Conservation (phyloP, 2,113 vertebrate genomes). For the Paradoxurus hermaphroditus region DNA sequence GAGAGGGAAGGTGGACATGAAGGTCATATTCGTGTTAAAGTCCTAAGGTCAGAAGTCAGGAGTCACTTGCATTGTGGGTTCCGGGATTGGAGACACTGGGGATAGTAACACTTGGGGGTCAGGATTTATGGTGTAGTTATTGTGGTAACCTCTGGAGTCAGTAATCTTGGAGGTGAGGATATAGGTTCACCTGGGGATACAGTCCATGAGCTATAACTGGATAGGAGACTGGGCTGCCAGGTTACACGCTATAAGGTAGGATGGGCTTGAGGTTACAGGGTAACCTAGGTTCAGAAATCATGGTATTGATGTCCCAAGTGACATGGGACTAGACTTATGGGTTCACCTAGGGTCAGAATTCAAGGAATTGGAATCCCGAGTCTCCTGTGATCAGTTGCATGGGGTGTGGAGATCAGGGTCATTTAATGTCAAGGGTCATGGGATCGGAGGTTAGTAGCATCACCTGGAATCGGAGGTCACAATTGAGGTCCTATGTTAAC, state of each 20-base stretch:
- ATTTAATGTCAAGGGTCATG: background rate
- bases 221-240: background rate
- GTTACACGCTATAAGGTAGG: background rate
- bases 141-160: background rate
- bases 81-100: background rate
- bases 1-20: background rate
- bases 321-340: background rate
- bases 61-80: background rate
- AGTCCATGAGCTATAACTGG: background rate
- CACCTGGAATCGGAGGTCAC: conserved; percentile 13
- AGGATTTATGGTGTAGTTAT: background rate
- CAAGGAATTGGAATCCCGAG: background rate
- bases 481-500: background rate
- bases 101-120: background rate
- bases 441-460: background rate
- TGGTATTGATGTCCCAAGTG: background rate
- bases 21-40: background rate
- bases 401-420: background rate
- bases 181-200: background rate
- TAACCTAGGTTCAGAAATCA: background rate
- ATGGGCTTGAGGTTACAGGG: background rate
- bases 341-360: background rate
- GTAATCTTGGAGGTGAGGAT: background rate
- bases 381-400: background rate
- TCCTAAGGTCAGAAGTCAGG: background rate